Base-by-base conservation (phyloP, 2,888 invertebrate species). In the Stratiomys singularior region DNA sequence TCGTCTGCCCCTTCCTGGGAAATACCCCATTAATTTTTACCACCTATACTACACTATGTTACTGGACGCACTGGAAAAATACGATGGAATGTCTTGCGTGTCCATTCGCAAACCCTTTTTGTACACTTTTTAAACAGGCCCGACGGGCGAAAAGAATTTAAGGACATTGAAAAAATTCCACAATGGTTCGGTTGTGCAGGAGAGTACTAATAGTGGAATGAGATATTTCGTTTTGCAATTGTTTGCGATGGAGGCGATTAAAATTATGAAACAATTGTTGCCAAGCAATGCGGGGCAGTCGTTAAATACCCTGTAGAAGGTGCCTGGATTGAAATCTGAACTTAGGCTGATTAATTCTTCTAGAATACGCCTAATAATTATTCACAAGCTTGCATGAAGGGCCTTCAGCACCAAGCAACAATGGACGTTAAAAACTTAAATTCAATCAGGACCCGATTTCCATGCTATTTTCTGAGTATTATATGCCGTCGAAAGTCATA, bases 51-150 rank as follows among this genome's bases (percentile, higher is more conserved):
- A 21, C 67, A 67, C 25, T 46, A 21, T 67, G n/a, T 44, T 2
- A n/a, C 64, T 15, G 64, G 28, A 25, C 67, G 23, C 52, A 52
- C 52, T n/a, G 52, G 15, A 18, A n/a, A 18, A 52, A 52, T 9
- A 37, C 37, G 52, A 52, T 4, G 4, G 52, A n/a, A n/a, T 21
- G 18, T 56, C 52, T 66, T 28, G 60, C 28, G 25, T 27, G 27
- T 47, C 63, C 66, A 52, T 52, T 76, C 64, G 27, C 15, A 13
- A 56, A 63, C 64, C 76, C 76, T 76, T 69, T 72, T 56, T 78
- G 69, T 78, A 44, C 67, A 64, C 76, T 78, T 78, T 76, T 78
- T 69, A 76, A 78, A 78, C 76, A 66, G 76, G 30, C 66, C 78
- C 78, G 67, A 56, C 23, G 18, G 78, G 78, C 67, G 67, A 78